Percentiles rank a stretch among this genome's conserved stretches.
Evolutionary conservation across 2,888 invertebrate genomes (phyloP).

Genomic region (Mesochorus sp.): DNA sequence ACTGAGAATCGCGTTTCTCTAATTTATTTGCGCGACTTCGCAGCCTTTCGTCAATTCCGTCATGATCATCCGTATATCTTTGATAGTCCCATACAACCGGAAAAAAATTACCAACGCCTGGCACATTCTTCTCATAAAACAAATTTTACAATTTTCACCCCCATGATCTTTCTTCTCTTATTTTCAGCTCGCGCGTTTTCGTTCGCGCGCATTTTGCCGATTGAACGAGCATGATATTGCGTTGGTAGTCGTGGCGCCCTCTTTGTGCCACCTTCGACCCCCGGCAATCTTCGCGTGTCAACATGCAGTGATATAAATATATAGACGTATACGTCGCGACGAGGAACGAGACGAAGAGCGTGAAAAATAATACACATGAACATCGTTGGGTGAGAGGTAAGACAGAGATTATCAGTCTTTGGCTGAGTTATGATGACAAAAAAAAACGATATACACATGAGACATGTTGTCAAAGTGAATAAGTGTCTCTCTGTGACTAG

Average conservation of each 20-base stretch:
- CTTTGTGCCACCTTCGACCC: constrained; percentile 55
- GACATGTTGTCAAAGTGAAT: constrained; percentile 10
- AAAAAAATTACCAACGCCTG: neutral
- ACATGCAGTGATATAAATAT: constrained; percentile 35
- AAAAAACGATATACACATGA: neutral
- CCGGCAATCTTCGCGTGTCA: constrained; percentile 45
- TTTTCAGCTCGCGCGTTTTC: constrained; percentile 13
- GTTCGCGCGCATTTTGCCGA: neutral
- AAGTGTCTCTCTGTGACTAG: neutral
- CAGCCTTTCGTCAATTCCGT: neutral
- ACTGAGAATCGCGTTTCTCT: constrained; percentile 24
- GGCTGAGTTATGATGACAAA: neutral
- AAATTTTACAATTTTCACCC: neutral
- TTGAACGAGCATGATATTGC: neutral
- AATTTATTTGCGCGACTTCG: neutral
- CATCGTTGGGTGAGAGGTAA: constrained; percentile 24
- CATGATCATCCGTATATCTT: neutral
- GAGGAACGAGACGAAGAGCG: neutral
- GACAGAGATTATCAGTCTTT: constrained; percentile 13
- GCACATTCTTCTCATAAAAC: neutral
- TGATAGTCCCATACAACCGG: too few relatives aligned
- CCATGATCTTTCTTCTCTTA: neutral
- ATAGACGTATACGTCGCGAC: neutral
- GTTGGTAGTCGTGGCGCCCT: constrained; percentile 38
- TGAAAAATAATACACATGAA: constrained; percentile 1